These are phyloP conservation scores for Serilophus lunatus DNA, from an alignment of 2,113 vertebrate genomes.

Conservation along the genomic window DNA sequence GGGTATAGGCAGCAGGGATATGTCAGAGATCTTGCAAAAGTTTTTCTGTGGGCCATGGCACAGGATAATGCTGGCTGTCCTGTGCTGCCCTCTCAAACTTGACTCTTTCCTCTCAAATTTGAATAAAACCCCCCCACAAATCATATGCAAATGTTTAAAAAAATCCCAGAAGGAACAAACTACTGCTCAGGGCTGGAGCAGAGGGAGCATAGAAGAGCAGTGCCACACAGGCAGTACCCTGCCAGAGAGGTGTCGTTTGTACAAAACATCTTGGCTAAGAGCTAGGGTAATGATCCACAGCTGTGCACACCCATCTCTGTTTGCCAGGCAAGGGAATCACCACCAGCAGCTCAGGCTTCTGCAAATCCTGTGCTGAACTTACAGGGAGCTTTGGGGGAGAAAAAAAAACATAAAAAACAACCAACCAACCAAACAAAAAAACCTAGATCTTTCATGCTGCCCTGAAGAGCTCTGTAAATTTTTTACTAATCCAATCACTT, in stretches of 20 bases:
- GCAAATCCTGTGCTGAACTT: background rate
- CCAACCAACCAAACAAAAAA: background rate
- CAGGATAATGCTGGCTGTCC: background rate
- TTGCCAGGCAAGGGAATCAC: background rate
- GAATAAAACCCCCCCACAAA: too few relatives aligned
- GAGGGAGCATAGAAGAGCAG: background rate
- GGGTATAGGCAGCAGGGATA: background rate
- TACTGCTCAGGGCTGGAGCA: too few relatives aligned
- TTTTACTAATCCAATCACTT: background rate
- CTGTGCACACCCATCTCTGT: accelerated
- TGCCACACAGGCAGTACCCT: too few relatives aligned
- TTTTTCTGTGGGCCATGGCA: background rate
- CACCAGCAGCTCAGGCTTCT: background rate
- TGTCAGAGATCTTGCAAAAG: background rate
- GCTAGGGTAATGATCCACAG: background rate
- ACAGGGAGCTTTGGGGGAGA: background rate
- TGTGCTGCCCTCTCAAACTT: background rate
- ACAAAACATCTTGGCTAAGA: background rate
- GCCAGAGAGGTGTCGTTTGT: background rate
- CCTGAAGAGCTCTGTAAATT: background rate
- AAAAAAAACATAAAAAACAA: background rate
- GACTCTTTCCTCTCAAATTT: too few relatives aligned
- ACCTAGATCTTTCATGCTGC: background rate
- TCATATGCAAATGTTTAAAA: too few relatives aligned
- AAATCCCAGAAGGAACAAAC: too few relatives aligned